A percentile compares a stretch with the other conserved stretches of the same genome.
phyloP scores from a whole-genome alignment of 2,888 invertebrate species.

The Hirtodrosophila cameraria region DNA sequence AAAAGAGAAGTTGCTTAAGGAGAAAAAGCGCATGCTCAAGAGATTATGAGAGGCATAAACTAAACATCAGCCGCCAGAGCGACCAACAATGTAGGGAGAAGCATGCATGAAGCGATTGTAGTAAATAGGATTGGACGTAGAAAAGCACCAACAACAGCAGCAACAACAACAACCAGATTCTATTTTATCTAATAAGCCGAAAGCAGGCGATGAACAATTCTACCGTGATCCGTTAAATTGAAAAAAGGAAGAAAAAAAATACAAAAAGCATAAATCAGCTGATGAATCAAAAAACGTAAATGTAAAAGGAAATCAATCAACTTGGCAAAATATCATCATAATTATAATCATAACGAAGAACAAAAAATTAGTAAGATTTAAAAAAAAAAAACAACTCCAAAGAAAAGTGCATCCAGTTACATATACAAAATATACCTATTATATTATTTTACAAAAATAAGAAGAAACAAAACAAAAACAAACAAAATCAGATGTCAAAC shows the following conservation, averaged over 20 bases:
- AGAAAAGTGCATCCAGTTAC: slow-evolving; percentile 73
- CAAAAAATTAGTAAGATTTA: background rate
- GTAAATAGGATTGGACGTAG: background rate
- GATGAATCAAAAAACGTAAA: background rate
- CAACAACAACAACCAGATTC: slow-evolving; percentile 9
- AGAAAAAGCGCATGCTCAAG: slow-evolving; percentile 93
- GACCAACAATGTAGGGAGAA: slow-evolving; percentile 15
- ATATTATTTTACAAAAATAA: slow-evolving; percentile 8
- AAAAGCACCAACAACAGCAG: slow-evolving; percentile 5
- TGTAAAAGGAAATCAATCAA: background rate
- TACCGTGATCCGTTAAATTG: slow-evolving; percentile 52
- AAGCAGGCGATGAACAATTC: slow-evolving; percentile 57
- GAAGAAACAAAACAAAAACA: slow-evolving; percentile 1
- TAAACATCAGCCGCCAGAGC: slow-evolving; percentile 2
- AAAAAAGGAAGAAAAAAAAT: background rate
- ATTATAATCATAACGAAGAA: slow-evolving; percentile 1
- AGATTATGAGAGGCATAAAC: slow-evolving; percentile 88
- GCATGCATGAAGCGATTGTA: slow-evolving; percentile 15
- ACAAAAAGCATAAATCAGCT: background rate
- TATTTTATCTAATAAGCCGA: slow-evolving; percentile 7
- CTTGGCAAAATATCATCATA: background rate
- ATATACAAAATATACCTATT: slow-evolving; percentile 46
- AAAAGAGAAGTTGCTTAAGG: slow-evolving; percentile 88
- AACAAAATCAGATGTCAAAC: slow-evolving; percentile 7
- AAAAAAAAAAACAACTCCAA: slow-evolving; percentile 61